Conservation (phyloP, 2,113 vertebrate genomes). For the Bubo blakistoni region DNA sequence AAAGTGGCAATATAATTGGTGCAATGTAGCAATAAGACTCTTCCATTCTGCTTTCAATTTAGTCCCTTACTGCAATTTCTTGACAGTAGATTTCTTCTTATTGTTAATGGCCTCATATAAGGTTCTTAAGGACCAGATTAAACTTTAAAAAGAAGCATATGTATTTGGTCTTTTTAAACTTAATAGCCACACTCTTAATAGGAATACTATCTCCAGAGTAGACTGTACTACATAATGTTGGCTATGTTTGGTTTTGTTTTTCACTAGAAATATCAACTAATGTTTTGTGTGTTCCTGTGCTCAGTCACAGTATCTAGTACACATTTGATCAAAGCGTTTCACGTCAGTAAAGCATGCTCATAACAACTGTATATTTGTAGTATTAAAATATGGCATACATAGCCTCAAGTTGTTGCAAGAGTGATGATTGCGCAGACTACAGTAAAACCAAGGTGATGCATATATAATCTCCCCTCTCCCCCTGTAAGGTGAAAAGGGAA, state of each 20-base stretch:
- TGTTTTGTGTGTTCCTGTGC: not conserved
- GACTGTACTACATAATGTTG: not conserved
- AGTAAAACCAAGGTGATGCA: conserved; percentile 8
- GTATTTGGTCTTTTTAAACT: conserved; percentile 17
- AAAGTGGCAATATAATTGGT: conserved; percentile 70
- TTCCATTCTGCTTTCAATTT: conserved; percentile 81
- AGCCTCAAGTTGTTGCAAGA: not conserved
- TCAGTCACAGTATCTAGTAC: not conserved
- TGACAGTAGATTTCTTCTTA: conserved; percentile 70
- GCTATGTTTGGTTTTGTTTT: not conserved
- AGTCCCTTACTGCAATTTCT: conserved; percentile 78
- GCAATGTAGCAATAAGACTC: conserved; percentile 68
- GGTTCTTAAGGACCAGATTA: conserved; percentile 48
- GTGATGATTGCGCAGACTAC: not conserved
- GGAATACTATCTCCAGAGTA: not conserved
- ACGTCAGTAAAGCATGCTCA: not conserved
- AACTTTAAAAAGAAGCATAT: conserved; percentile 44
- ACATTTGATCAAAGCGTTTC: conserved; percentile 16
- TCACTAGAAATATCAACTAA: not conserved
- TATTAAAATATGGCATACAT: not conserved
- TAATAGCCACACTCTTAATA: conserved; percentile 21
- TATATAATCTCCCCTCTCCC: not conserved
- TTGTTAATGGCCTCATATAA: conserved; percentile 39
- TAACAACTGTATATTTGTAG: not conserved
- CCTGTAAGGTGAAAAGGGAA: conserved; percentile 20